Percentiles rank a stretch among this genome's conserved stretches.
phyloP scores from a whole-genome alignment of 2,888 invertebrate species.

The Aspidiotus rigidus region DNA sequence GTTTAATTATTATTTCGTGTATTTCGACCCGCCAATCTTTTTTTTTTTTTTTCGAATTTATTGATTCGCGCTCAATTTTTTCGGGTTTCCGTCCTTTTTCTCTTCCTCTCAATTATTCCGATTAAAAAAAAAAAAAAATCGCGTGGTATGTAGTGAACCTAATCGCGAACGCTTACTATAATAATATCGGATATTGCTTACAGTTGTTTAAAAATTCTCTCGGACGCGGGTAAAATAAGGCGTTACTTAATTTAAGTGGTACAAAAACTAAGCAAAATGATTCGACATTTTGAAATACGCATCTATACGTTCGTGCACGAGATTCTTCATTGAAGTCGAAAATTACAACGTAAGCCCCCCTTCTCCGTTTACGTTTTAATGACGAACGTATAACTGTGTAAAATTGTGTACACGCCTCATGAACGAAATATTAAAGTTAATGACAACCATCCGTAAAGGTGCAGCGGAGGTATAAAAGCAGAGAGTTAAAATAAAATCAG shows the following conservation, averaged over 20 bases:
- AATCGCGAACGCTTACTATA: not conserved
- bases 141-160: too few species aligned
- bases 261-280: too few species aligned
- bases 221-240: not conserved
- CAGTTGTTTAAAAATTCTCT: conserved; percentile 8
- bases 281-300: too few species aligned
- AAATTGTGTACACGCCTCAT: conserved; percentile 11
- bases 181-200: not conserved
- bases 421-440: conserved; percentile 29
- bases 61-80: not conserved
- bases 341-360: conserved; percentile 4
- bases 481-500: not conserved
- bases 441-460: conserved; percentile 12
- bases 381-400: conserved; percentile 23
- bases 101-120: not conserved
- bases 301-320: not conserved
- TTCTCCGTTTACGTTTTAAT: conserved; percentile 9
- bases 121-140: not conserved
- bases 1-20: conserved; percentile 2
- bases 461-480: too few species aligned
- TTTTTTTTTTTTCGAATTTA: not conserved
- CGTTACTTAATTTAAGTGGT: not conserved
- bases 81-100: not conserved
- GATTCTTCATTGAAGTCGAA: conserved; percentile 1
- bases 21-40: conserved; percentile 6